phyloP scores from a whole-genome alignment of 2,888 invertebrate genomes.

The Hedya salicella region DNA sequence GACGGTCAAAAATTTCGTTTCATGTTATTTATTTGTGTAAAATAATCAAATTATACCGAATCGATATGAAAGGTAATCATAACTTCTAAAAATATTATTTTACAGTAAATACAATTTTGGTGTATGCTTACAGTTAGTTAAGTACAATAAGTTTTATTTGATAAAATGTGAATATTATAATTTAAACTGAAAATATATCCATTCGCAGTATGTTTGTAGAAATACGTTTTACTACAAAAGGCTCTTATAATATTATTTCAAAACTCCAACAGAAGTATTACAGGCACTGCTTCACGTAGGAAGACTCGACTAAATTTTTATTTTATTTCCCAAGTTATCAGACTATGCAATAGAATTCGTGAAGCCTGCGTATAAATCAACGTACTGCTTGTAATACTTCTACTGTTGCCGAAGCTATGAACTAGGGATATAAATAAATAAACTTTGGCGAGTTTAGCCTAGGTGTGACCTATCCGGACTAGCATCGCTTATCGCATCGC shows the following conservation, averaged over 20 bases:
- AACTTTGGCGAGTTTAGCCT: slow-evolving; percentile 55
- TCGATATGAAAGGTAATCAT: neutral
- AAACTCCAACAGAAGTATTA: slow-evolving; percentile 8
- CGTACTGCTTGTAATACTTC: slow-evolving; percentile 2
- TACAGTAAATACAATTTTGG: slow-evolving; percentile 8
- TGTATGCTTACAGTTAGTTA: slow-evolving; percentile 20
- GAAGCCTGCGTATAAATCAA: neutral
- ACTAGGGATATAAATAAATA: slow-evolving; percentile 40
- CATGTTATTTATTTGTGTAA: neutral
- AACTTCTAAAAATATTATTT: slow-evolving; percentile 23
- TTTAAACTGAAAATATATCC: slow-evolving; percentile 8
- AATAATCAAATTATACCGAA: neutral
- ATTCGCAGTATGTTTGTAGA: neutral
- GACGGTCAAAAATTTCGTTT: slow-evolving; percentile 3
- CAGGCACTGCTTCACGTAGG: neutral
- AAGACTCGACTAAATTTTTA: neutral
- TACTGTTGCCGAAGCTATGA: slow-evolving; percentile 6
- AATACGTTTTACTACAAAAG: slow-evolving; percentile 4
- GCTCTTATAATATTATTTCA: slow-evolving; percentile 6
- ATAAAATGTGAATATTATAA: slow-evolving; percentile 13
- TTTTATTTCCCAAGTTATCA: neutral
- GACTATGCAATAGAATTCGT: neutral
- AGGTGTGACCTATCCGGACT: slow-evolving; percentile 58
- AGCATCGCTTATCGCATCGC: slow-evolving; percentile 54
- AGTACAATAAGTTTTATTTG: slow-evolving; percentile 17